Evolutionary conservation across 2,888 invertebrate species (phyloP), one percentile per base, ranked within the genome.

Genomic region (Heliconius hortense): DNA sequence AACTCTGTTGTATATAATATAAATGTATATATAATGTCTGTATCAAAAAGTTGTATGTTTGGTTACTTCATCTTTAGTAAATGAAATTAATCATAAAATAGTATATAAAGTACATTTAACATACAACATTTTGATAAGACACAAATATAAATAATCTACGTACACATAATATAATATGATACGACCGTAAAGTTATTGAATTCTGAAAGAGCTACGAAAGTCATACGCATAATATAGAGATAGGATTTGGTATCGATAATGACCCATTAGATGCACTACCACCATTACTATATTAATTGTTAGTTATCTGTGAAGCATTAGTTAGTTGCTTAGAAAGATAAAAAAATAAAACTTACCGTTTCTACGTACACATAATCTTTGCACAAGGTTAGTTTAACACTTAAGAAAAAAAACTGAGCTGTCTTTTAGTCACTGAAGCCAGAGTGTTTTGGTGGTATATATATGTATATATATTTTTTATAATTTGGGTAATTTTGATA

Each of bases 221-320:
- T 84, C 85, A 87, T 90, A 90, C 90, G 91, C 92, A 90, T 88
- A 81, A 82, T 82, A 80, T 84, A 93, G 92, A 94, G 93, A 94
- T 93, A 93, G 94, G 93, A 92, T 90, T 87, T 84, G 81, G 81
- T 82, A 77, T 76, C 81, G 72, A 66, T 60, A 74, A 24, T 35
- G 59, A 31, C 70, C 77, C 80, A 76, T 74, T 76, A 78, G 76
- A 81, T 79, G 79, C 81, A 79, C 81, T 80, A 80, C 80, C 84
- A 94, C 93, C 94, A 93, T 92, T 92, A 93, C 93, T 90, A 81
- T 80, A 80, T 78, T 81, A 80, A 79, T 81, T 81, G 83, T 74
- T 78, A 77, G 76, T 78, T 69, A 60, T 70, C 70, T 79, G 81
- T 80, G 80, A 92, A 93, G 93, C 92, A 82, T 91, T 92, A 89